These are phyloP conservation scores for Sitobion miscanthi DNA, from an alignment of 1,140 invertebrate genomes.

Conservation along the genomic window DNA sequence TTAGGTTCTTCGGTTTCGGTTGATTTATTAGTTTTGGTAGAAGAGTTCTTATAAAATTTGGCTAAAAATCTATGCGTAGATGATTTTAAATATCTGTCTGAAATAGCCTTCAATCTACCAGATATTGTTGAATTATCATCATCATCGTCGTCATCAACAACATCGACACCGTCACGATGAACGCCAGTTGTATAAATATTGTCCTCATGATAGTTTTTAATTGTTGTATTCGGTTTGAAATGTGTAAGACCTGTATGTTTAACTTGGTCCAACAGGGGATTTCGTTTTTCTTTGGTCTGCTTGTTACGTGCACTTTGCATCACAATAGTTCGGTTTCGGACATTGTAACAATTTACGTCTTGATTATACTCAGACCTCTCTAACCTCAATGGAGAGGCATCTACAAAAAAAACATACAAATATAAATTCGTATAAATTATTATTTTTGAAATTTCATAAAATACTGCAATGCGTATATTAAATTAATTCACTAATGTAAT, in stretches of 20 bases:
- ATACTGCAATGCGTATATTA: background rate
- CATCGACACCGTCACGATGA: background rate
- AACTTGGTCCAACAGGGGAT: conserved; percentile 73
- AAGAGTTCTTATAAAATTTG: conserved; percentile 68
- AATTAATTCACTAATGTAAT: background rate
- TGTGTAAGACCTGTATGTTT: conserved; percentile 75
- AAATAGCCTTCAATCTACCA: conserved; percentile 72
- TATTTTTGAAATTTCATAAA: background rate
- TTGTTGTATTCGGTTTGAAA: conserved; percentile 63
- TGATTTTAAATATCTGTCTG: conserved; percentile 71
- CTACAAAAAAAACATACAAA: background rate
- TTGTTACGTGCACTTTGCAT: background rate
- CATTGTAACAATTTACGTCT: conserved; percentile 40
- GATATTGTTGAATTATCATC: conserved; percentile 25
- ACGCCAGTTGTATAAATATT: background rate
- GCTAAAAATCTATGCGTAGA: conserved; percentile 73
- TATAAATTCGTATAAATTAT: background rate
- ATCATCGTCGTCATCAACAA: background rate
- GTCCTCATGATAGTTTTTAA: background rate
- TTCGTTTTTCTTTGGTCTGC: conserved; percentile 67
- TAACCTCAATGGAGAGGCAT: background rate
- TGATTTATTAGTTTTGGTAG: conserved; percentile 61
- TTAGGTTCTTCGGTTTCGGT: background rate
- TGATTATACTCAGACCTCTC: background rate
- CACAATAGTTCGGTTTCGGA: conserved; percentile 34